Evolutionary conservation across 92 coral and sea anemone species (phyloP).

Genomic region (Epizoanthus fatuus): DNA sequence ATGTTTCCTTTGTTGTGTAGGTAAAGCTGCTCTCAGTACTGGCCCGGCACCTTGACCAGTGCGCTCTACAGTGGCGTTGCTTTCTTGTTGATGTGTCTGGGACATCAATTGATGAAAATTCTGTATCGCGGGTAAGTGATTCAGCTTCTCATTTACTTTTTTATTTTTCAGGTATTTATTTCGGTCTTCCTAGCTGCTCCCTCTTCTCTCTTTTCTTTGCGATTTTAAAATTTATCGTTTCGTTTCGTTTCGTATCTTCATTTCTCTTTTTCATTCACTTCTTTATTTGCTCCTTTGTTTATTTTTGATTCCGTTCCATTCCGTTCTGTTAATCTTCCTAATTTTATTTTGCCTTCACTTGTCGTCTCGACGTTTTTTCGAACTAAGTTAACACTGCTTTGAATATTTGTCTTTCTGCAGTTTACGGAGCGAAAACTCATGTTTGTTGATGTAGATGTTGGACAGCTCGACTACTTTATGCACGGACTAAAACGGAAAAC

Average conservation of each 20-base stretch:
- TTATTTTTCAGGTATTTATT: not conserved
- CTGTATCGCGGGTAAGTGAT: slow-evolving; percentile 60
- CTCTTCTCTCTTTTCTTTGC: not conserved
- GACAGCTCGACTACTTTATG: slow-evolving; percentile 86
- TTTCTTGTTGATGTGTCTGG: slow-evolving; percentile 85
- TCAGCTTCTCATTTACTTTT: not conserved
- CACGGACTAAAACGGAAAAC: slow-evolving; percentile 87
- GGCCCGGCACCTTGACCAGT: slow-evolving; percentile 76
- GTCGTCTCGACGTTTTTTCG: not conserved
- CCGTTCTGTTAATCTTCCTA: too few relatives aligned
- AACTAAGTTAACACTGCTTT: not conserved
- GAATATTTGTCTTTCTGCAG: slow-evolving; percentile 38
- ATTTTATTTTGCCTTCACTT: not conserved
- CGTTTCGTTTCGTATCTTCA: too few relatives aligned
- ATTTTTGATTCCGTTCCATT: too few relatives aligned
- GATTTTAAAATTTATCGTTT: too few relatives aligned
- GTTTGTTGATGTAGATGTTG: slow-evolving; percentile 87
- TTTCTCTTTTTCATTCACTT: too few relatives aligned
- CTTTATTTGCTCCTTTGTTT: too few relatives aligned
- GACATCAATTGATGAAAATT: slow-evolving; percentile 71
- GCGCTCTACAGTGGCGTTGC: slow-evolving; percentile 83
- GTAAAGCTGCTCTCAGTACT: slow-evolving; percentile 72
- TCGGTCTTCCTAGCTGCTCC: not conserved
- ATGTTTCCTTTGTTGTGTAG: slow-evolving; percentile 37
- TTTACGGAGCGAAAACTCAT: slow-evolving; percentile 73